Evolutionary conservation across 2,888 invertebrate genomes (phyloP).

Genomic region (Podabrus alpinus): DNA sequence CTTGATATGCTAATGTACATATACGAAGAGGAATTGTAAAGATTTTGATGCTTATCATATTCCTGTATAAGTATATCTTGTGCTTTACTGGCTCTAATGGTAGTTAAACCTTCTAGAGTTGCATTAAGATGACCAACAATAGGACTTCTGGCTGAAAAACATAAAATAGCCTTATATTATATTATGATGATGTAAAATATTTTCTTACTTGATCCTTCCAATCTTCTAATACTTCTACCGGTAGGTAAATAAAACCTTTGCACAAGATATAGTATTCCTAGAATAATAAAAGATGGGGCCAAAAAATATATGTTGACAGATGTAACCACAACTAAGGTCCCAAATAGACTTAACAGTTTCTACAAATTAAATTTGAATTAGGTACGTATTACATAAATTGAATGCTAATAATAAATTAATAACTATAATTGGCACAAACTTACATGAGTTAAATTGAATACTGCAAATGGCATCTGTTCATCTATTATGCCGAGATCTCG

Average conservation of each 20-base stretch:
- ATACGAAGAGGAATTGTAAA: conserved; percentile 47
- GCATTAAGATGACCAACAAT: conserved; percentile 51
- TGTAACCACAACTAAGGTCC: conserved; percentile 72
- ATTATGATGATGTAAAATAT: background rate
- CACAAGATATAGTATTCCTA: conserved; percentile 64
- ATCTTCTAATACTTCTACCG: conserved; percentile 73
- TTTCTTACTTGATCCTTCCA: conserved; percentile 69
- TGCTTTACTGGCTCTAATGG: conserved; percentile 48
- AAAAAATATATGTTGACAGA: conserved; percentile 70
- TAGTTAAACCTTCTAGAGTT: conserved; percentile 50
- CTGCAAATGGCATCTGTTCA: background rate
- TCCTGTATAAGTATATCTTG: conserved; percentile 45
- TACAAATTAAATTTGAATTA: conserved; percentile 38
- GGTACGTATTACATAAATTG: too few species aligned
- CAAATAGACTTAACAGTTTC: conserved; percentile 65
- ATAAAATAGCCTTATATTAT: conserved; percentile 36
- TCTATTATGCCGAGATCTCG: background rate
- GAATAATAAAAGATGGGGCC: conserved; percentile 66
- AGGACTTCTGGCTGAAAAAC: conserved; percentile 49
- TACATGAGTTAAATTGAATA: background rate
- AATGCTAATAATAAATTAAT: background rate
- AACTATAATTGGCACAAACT: background rate
- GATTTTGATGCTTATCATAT: conserved; percentile 51
- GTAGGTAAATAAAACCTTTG: conserved; percentile 71
- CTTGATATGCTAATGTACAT: conserved; percentile 43